Evolutionary conservation across 53 echinoderm and acorn worm species (phyloP).

Genomic region (Arbacia lixula): DNA sequence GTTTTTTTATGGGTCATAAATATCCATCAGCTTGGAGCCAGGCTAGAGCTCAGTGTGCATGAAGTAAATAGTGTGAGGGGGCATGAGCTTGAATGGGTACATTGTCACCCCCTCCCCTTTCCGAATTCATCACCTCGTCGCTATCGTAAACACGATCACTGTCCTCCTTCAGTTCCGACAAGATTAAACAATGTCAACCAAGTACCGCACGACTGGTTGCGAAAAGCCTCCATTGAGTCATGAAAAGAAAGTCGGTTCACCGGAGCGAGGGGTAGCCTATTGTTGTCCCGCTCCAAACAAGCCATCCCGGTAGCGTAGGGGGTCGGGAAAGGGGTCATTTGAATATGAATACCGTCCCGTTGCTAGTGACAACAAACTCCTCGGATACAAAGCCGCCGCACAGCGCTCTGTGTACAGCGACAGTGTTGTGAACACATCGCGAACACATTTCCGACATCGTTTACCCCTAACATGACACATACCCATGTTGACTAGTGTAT

Average conservation of each 20-base stretch:
- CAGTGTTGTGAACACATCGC: constrained; percentile 4
- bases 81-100: too few species aligned
- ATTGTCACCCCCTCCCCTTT: constrained; percentile 6
- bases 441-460: neutral
- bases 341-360: constrained; percentile 51
- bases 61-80: too few species aligned
- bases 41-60: too few species aligned
- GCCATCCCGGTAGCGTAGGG: neutral
- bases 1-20: too few species aligned
- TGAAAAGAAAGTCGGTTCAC: constrained; percentile 11
- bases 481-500: too few species aligned
- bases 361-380: constrained; percentile 57
- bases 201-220: constrained; percentile 22
- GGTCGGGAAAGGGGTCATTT: constrained; percentile 18
- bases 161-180: neutral
- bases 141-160: constrained; percentile 28
- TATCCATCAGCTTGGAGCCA: too few species aligned
- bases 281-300: neutral
- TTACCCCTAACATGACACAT: too few species aligned
- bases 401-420: neutral
- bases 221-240: constrained; percentile 13
- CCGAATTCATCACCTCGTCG: constrained; percentile 29
- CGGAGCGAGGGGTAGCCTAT: constrained; percentile 31
- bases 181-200: constrained; percentile 12
- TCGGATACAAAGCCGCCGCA: constrained; percentile 24